Evolutionary conservation across 2,888 invertebrate species (phyloP), one percentile per base, ranked within the genome.

Genomic region (Colostygia pectinataria): DNA sequence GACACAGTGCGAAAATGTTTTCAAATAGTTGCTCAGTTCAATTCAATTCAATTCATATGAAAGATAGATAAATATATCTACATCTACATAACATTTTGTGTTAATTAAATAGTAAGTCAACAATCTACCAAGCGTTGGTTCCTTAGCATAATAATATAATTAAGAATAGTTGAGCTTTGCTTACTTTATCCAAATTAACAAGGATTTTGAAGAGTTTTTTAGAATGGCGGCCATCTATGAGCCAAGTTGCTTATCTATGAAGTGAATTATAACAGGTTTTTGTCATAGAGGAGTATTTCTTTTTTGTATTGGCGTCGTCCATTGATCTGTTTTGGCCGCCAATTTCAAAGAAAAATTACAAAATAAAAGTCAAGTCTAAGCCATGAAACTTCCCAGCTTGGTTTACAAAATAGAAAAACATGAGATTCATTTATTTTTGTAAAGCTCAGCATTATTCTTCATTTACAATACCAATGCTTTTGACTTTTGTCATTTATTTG

Each of bases 1-100:
- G 67, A 67, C 55, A 66, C 59, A 57, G 55, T 54, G 54, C 27
- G 36, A 45, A 29, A 48, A 40, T 31, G 45, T 47, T 52, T 31
- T 48, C 47, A 57, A 38, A 38, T 38, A 37, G 14, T 42, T 47
- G 49, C 41, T 43, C 50, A 49, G 48, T 50, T 37, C 20, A 44
- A 34, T 37, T 41, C 37, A 45, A 40, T 20, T 20, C 5, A n/a
- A n/a, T n/a, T n/a, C n/a, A n/a, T n/a, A 20, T 20, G 4, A 5
- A 8, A 34, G n/a, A n/a, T 25, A 34, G 27, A 27, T 7, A 34
- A 27, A 14, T n/a, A 28, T 10, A n/a, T n/a, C n/a, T 42, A 15
- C 20, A 15, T 4, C 18, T 9, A n/a, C n/a, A n/a, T 24, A 14
- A 33, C 24, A 33, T 33, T 15, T 42, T 25, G 20, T 25, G 15